Evolutionary conservation across 2,888 invertebrate genomes (phyloP).

Genomic region (Thalpophila matura): DNA sequence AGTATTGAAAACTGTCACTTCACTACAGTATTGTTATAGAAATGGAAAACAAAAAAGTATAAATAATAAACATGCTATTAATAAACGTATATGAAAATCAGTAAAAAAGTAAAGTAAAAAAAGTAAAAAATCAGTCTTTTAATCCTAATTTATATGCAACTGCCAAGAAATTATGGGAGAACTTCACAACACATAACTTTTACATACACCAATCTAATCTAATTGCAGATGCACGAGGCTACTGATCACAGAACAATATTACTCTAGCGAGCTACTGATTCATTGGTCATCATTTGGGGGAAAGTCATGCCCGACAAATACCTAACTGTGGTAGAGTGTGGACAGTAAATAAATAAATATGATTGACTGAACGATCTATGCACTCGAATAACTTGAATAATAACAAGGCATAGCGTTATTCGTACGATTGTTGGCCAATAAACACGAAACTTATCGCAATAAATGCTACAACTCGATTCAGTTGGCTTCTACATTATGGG

Average conservation of each 20-base stretch:
- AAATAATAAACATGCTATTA: background rate
- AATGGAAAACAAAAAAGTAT: slow-evolving; percentile 2
- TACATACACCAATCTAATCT: background rate
- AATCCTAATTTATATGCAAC: too few relatives aligned
- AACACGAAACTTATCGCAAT: background rate
- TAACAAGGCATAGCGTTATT: background rate
- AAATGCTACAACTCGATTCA: background rate
- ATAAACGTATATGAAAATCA: too few relatives aligned
- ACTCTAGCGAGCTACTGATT: too few relatives aligned
- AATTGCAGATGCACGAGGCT: background rate
- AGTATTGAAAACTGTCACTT: background rate
- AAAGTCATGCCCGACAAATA: too few relatives aligned
- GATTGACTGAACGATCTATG: background rate
- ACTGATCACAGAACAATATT: too few relatives aligned
- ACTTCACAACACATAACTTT: background rate
- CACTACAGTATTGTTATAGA: background rate
- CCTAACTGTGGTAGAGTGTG: background rate
- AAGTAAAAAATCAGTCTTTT: too few relatives aligned
- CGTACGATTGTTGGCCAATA: background rate
- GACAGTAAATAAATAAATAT: too few relatives aligned
- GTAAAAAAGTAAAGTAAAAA: too few relatives aligned
- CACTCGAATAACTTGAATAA: too few relatives aligned
- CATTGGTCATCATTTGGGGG: too few relatives aligned
- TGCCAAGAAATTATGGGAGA: background rate
- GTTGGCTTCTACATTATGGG: too few relatives aligned